Evolutionary conservation across 2,797 vertebrate species (phyloP).

Genomic region (Spinus olivaceus): DNA sequence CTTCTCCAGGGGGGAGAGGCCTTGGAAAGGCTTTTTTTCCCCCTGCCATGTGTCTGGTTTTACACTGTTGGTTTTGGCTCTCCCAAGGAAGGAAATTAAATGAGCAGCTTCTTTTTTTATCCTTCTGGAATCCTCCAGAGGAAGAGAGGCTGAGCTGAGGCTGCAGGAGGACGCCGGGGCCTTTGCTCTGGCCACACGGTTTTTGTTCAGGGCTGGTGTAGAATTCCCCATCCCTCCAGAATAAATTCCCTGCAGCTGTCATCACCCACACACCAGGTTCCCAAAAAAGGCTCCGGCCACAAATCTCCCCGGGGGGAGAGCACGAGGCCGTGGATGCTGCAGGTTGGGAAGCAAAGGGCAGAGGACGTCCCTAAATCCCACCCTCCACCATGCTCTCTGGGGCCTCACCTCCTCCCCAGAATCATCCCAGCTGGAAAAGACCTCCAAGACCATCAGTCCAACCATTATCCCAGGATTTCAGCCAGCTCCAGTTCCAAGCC

Average conservation of each 20-base stretch:
- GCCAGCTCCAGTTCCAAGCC: not conserved
- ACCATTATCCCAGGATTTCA: not conserved
- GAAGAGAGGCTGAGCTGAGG: not conserved
- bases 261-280: slow-evolving; percentile 15
- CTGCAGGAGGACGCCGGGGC: not conserved
- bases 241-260: slow-evolving; percentile 20
- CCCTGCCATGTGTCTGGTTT: slow-evolving; percentile 44
- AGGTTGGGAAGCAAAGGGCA: not conserved
- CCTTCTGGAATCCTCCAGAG: slow-evolving; percentile 24
- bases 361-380: not conserved
- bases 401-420: not conserved
- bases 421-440: not conserved
- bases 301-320: not conserved
- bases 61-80: slow-evolving; percentile 58
- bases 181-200: not conserved
- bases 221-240: not conserved
- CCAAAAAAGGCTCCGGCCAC: not conserved
- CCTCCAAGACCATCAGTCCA: not conserved
- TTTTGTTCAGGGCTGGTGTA: not conserved
- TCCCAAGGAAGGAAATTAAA: slow-evolving; percentile 48
- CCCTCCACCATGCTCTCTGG: fast-evolving
- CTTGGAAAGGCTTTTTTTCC: not conserved
- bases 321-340: not conserved
- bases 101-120: slow-evolving; percentile 44
- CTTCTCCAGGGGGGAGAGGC: not conserved